Percentiles rank a stretch among this genome's conserved stretches.
These are phyloP conservation scores for Lasioglossum albipes DNA, from an alignment of 1,140 invertebrate genomes.

Conservation along the genomic window DNA sequence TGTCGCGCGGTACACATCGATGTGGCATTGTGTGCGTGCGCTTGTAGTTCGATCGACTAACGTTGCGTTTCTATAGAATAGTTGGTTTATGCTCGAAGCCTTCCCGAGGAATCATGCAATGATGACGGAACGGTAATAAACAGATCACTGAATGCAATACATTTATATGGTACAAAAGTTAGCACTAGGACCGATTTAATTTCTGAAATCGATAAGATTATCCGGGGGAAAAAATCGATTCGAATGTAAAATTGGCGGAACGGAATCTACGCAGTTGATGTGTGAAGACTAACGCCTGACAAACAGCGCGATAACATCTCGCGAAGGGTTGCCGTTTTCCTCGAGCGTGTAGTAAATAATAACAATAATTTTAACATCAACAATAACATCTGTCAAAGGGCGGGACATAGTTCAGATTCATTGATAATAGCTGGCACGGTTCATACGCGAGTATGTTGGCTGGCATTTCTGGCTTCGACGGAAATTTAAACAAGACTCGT, in stretches of 20 bases:
- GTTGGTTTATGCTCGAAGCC: neutral
- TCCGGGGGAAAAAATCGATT: neutral
- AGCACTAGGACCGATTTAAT: neutral
- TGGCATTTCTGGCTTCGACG: neutral
- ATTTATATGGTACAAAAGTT: neutral
- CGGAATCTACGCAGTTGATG: conserved; percentile 18
- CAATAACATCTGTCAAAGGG: conserved; percentile 30
- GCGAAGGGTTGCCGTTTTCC: neutral
- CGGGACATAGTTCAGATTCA: conserved; percentile 57
- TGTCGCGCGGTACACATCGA: neutral
- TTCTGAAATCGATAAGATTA: neutral
- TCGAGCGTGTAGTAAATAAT: neutral
- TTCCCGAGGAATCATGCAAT: neutral
- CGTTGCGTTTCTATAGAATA: neutral
- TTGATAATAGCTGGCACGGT: conserved; percentile 32
- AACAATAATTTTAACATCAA: conserved; percentile 36
- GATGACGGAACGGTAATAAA: too few species aligned
- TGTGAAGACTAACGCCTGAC: conserved; percentile 4
- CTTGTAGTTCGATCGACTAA: neutral
- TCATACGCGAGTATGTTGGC: too few species aligned
- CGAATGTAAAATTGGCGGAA: neutral
- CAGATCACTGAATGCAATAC: too few species aligned
- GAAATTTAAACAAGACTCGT: neutral
- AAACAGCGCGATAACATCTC: neutral
- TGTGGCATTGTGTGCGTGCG: neutral